Conservation (phyloP, 2,888 invertebrate species). For the Sipunculus nudus region DNA sequence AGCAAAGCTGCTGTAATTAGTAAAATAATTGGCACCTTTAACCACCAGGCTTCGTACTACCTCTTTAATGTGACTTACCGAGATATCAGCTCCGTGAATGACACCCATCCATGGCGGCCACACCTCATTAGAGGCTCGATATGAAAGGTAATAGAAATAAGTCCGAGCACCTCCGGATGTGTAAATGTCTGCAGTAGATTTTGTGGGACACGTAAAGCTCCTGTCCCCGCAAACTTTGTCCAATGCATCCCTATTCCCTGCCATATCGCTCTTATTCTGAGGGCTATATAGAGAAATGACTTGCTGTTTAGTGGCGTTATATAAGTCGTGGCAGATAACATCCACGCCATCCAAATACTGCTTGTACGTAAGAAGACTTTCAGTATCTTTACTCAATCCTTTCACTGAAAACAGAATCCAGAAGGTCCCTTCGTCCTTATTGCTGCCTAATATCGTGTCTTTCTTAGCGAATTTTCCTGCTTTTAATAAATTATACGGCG, state of each 20-base stretch:
- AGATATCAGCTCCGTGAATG: constrained; percentile 92
- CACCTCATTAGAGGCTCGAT: constrained; percentile 75
- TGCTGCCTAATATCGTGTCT: constrained; percentile 87
- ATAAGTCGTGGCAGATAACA: constrained; percentile 31
- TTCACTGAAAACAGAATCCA: constrained; percentile 89
- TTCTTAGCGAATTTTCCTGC: constrained; percentile 86
- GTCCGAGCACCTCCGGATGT: constrained; percentile 78
- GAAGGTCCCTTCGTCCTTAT: constrained; percentile 91
- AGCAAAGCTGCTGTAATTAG: no score
- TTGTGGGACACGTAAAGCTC: constrained; percentile 87
- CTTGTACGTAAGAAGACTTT: constrained; percentile 28
- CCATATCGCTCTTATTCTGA: constrained; percentile 77
- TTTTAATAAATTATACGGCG: constrained; percentile 72
- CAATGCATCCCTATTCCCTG: constrained; percentile 78
- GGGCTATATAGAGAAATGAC: constrained; percentile 82
- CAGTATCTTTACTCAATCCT: constrained; percentile 67
- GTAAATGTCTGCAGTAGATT: constrained; percentile 88
- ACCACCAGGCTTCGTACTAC: no score
- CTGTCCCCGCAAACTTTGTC: constrained; percentile 90
- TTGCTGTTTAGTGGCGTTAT: constrained; percentile 78
- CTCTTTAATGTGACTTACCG: no score
- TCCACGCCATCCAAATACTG: constrained; percentile 26
- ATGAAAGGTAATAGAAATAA: constrained; percentile 42
- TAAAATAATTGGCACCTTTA: no score
- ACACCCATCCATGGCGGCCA: constrained; percentile 96